These are phyloP conservation scores for Azemiops feae DNA, from an alignment of 2,113 vertebrate genomes.

Conservation along the genomic window DNA sequence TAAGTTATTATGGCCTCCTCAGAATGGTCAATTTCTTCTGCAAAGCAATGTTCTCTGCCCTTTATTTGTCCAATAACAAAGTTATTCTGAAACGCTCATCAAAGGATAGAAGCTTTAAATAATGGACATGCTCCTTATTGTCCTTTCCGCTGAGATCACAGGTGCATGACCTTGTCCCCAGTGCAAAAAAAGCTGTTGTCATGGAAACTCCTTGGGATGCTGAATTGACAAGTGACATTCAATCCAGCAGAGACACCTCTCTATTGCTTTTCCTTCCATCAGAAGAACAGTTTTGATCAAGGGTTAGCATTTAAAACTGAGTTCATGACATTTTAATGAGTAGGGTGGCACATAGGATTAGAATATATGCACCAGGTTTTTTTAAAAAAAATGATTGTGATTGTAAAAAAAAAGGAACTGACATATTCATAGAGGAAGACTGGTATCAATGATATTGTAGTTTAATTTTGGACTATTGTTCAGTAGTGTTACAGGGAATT, in stretches of 20 bases:
- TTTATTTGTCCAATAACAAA: conserved; percentile 64
- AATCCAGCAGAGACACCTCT: conserved; percentile 68
- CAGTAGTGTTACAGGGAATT: background rate
- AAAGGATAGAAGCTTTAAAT: conserved; percentile 64
- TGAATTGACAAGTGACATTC: conserved; percentile 73
- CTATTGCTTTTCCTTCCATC: conserved; percentile 27
- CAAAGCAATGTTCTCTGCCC: conserved; percentile 49
- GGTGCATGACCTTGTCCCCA: conserved; percentile 65
- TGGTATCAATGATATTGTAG: background rate
- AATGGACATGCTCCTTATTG: conserved; percentile 50
- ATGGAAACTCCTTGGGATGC: conserved; percentile 67
- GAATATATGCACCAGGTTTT: background rate
- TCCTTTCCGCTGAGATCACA: conserved; percentile 64
- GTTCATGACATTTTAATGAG: background rate
- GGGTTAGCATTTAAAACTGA: conserved; percentile 39
- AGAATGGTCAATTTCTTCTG: conserved; percentile 30
- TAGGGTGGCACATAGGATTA: background rate
- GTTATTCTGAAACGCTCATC: conserved; percentile 55
- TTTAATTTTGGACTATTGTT: background rate
- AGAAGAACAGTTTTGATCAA: background rate
- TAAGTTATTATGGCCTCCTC: background rate
- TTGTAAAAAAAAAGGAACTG: background rate
- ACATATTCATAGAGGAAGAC: background rate
- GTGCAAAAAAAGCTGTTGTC: conserved; percentile 60
- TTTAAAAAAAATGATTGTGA: background rate